Percentiles rank a stretch among this genome's conserved stretches.
phyloP scores from a whole-genome alignment of 2,113 vertebrate genomes.

The Passer domesticus region DNA sequence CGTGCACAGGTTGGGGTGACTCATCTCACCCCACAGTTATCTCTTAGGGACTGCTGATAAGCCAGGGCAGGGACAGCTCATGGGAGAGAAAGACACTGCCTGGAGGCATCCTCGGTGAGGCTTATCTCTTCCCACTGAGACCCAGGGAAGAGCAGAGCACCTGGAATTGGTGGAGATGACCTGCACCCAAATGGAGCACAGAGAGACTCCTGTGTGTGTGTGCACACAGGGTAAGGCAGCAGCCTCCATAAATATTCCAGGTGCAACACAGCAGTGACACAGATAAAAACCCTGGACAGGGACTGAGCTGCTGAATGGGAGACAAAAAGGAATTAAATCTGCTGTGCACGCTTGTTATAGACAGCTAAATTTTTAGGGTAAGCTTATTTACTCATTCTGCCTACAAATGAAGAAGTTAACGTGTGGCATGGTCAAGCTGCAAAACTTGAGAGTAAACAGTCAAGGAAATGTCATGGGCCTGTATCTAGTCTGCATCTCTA shows the following conservation, averaged over 20 bases:
- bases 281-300: slow-evolving; percentile 15
- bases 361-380: background rate
- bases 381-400: background rate
- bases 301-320: background rate
- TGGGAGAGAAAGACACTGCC: background rate
- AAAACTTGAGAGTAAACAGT: background rate
- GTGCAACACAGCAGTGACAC: background rate
- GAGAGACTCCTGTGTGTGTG: background rate
- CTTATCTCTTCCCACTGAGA: background rate
- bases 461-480: background rate
- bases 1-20: background rate
- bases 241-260: background rate
- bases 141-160: background rate
- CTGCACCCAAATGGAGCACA: background rate
- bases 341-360: background rate
- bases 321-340: background rate
- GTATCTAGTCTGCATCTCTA: slow-evolving; percentile 1
- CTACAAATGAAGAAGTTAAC: background rate
- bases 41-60: background rate
- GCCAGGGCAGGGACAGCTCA: background rate
- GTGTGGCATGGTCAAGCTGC: background rate
- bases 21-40: background rate
- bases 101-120: background rate
- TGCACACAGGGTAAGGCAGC: background rate
- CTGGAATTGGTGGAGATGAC: background rate